These are phyloP conservation scores for Scaptomyza tumidula DNA, from an alignment of 2,888 invertebrate genomes.

Conservation along the genomic window DNA sequence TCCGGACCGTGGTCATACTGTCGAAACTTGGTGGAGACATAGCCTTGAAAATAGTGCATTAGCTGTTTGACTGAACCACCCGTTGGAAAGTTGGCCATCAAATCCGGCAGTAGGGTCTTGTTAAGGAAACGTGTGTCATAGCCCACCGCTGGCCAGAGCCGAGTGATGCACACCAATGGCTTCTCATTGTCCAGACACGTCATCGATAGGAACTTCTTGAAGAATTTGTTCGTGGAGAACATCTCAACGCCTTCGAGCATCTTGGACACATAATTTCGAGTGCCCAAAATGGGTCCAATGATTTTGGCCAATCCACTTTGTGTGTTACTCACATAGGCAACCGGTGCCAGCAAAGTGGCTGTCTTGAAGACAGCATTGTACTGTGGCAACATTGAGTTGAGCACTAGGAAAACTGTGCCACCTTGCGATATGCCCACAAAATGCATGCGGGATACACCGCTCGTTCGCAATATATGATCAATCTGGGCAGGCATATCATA, in stretches of 20 bases:
- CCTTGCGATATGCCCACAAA: conserved; percentile 83
- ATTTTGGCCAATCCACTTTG: conserved; percentile 86
- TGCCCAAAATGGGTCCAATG: conserved; percentile 86
- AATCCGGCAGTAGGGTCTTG: conserved; percentile 81
- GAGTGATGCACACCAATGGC: conserved; percentile 79
- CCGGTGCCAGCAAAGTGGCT: conserved; percentile 82
- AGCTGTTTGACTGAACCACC: conserved; percentile 83
- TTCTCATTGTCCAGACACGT: conserved; percentile 81
- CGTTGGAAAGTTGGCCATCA: conserved; percentile 83
- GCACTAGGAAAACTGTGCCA: conserved; percentile 82
- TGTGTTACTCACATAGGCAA: conserved; percentile 82
- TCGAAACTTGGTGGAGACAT: conserved; percentile 82
- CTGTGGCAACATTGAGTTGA: conserved; percentile 82
- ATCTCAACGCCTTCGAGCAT: conserved; percentile 82
- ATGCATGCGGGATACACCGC: conserved; percentile 78
- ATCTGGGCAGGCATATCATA: conserved; percentile 83
- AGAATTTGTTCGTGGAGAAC: conserved; percentile 83
- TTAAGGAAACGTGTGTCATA: conserved; percentile 81
- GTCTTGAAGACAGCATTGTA: conserved; percentile 82
- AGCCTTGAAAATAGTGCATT: conserved; percentile 83
- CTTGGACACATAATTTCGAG: conserved; percentile 82
- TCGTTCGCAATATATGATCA: conserved; percentile 78
- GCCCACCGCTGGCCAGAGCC: conserved; percentile 83
- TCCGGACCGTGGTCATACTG: conserved; percentile 82
- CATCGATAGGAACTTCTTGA: conserved; percentile 82